phyloP scores from a whole-genome alignment of 2,888 invertebrate species.

The Acleris holmiana region DNA sequence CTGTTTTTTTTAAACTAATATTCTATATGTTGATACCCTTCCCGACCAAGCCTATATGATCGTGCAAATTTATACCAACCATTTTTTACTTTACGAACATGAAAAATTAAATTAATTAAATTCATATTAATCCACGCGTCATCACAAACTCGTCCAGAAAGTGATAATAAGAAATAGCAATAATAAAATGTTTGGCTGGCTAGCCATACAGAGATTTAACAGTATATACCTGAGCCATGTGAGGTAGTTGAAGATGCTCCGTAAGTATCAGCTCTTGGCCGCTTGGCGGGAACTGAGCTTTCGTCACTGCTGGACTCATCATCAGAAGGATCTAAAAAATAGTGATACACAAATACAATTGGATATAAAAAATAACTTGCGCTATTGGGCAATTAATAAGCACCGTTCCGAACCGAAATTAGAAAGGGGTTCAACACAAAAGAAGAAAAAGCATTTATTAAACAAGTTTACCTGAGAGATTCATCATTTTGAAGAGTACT shows the following conservation, averaged over 20 bases:
- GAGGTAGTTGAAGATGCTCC: conserved; percentile 77
- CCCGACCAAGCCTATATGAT: too few relatives aligned
- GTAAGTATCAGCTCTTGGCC: conserved; percentile 64
- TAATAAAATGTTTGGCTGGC: too few relatives aligned
- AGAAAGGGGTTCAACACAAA: background rate
- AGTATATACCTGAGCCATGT: conserved; percentile 66
- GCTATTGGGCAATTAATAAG: background rate
- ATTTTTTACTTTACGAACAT: too few relatives aligned
- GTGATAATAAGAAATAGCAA: too few relatives aligned
- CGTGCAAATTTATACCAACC: too few relatives aligned
- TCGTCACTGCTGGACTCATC: conserved; percentile 75
- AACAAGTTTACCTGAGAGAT: conserved; percentile 52
- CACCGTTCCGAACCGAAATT: background rate
- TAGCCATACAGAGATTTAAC: too few relatives aligned
- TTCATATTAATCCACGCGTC: too few relatives aligned
- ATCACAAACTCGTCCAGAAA: too few relatives aligned
- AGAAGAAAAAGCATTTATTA: background rate
- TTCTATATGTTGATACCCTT: too few relatives aligned
- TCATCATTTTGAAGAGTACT: conserved; percentile 43
- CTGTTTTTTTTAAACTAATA: too few relatives aligned
- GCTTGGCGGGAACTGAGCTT: conserved; percentile 61
- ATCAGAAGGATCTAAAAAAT: conserved; percentile 60
- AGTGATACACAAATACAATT: background rate
- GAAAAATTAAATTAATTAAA: too few relatives aligned
- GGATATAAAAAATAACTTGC: too few relatives aligned